Evolutionary conservation across 2,113 vertebrate species (phyloP), one percentile per base, ranked within the genome.

Genomic region (Hipposideros armiger): DNA sequence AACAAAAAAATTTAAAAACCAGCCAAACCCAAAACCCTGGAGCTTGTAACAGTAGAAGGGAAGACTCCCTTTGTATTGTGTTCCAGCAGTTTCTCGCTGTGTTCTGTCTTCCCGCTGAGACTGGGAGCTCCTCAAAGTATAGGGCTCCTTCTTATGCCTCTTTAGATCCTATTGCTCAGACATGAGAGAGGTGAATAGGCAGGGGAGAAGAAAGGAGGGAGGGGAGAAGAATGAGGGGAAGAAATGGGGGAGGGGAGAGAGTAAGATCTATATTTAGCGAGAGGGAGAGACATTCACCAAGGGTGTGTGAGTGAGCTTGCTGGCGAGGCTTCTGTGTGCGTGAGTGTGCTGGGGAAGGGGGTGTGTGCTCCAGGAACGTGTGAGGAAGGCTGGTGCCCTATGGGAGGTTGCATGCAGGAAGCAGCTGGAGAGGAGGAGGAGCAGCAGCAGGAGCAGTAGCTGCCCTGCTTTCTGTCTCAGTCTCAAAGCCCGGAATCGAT

Each of bases 381-480:
- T 96, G 97, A 97, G 97, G 94, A 97, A 94, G 95, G 97, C 93
- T 97, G 97, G 91, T 97, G 97, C 95, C 97, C 97, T 97, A 96
- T 97, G 97, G 96, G 97, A 97, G 97, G 95, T 97, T 98, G 97
- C 94, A 97, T 97, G 98, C 98, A 98, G 98, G 97, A 98, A 98
- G 98, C 98, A 98, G 98, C 98, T 98, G 98, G 98, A 97, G 98
- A 98, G 98, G 97, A 98, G 97, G 97, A 97, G 98, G 98, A 98
- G 98, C 98, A 98, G 98, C 97, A 98, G 95, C 98, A 96, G 98
- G 96, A 97, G 98, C 97, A 87, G 85, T 82, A 97, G 98, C 98
- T 98, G 97, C 98, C 98, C 98, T 98, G 98, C 98, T 98, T 98
- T 98, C 98, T 97, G 32, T 91, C 98, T 97, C 97, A 95, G 96